Percentiles rank a stretch among this genome's conserved stretches.
phyloP scores from a whole-genome alignment of 2,888 invertebrate genomes.

The Nomada goodeniana region DNA sequence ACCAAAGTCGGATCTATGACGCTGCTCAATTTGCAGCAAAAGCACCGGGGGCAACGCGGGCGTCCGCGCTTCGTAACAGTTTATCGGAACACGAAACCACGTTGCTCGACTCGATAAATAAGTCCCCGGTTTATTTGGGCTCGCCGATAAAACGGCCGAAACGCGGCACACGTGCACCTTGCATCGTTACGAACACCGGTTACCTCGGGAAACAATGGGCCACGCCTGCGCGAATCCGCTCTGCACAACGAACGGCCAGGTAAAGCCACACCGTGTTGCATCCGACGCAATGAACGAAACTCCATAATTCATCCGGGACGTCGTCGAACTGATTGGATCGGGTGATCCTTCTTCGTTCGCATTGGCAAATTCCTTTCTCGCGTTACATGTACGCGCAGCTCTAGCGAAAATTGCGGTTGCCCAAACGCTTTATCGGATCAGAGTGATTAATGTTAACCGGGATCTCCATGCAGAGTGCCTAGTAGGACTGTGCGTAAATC shows the following conservation, averaged over 20 bases:
- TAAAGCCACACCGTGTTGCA: conserved; percentile 11
- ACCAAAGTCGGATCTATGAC: too few species aligned
- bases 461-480: not conserved
- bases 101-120: conserved; percentile 72
- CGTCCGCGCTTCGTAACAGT: conserved; percentile 70
- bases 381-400: not conserved
- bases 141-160: conserved; percentile 54
- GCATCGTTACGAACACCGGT: conserved; percentile 25
- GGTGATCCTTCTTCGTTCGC: not conserved
- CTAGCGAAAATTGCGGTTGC: not conserved
- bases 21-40: too few species aligned
- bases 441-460: not conserved
- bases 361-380: not conserved
- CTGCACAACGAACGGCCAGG: conserved; percentile 11
- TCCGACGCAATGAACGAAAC: conserved; percentile 7
- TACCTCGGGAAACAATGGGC: conserved; percentile 30
- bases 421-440: not conserved
- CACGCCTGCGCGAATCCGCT: conserved; percentile 23
- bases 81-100: conserved; percentile 71
- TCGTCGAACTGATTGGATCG: conserved; percentile 22
- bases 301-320: conserved; percentile 29
- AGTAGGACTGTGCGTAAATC: too few species aligned
- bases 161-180: conserved; percentile 52
- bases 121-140: conserved; percentile 71
- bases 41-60: conserved; percentile 53